phyloP scores from a whole-genome alignment of 2,113 vertebrate species.

The Anhinga rufa region DNA sequence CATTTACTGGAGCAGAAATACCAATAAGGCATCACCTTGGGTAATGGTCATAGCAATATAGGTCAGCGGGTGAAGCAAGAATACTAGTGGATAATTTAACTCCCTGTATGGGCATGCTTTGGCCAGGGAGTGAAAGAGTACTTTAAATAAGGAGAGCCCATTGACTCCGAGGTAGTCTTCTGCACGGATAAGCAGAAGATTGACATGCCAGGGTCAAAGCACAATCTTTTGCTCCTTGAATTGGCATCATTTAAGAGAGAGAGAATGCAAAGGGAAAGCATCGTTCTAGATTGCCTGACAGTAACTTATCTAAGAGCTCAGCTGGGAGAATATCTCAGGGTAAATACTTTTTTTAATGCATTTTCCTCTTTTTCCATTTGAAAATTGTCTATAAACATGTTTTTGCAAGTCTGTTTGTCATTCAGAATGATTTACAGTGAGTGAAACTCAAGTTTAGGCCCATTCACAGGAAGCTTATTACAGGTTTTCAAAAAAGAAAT shows the following conservation, averaged over 20 bases:
- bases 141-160: neutral
- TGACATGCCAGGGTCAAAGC: slow-evolving; percentile 11
- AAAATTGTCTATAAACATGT: slow-evolving; percentile 1
- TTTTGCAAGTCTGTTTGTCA: slow-evolving; percentile 14
- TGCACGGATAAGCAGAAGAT: slow-evolving; percentile 11
- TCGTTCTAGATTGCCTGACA: neutral
- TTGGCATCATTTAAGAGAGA: neutral
- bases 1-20: slow-evolving; percentile 16
- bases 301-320: slow-evolving; percentile 4
- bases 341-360: neutral
- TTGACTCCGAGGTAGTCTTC: neutral
- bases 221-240: neutral
- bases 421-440: slow-evolving; percentile 21
- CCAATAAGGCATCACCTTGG: neutral
- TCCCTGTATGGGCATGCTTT: neutral
- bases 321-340: slow-evolving; percentile 3
- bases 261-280: slow-evolving; percentile 21
- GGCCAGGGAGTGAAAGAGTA: neutral
- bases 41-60: slow-evolving; percentile 1
- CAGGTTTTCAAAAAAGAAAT: slow-evolving; percentile 4
- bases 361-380: slow-evolving; percentile 8
- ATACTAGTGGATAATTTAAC: neutral
- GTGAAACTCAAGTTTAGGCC: neutral
- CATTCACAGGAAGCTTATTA: neutral
- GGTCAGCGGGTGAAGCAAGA: slow-evolving; percentile 23